Evolutionary conservation across 2,113 vertebrate genomes (phyloP).

Genomic region (Centropus unirufus): DNA sequence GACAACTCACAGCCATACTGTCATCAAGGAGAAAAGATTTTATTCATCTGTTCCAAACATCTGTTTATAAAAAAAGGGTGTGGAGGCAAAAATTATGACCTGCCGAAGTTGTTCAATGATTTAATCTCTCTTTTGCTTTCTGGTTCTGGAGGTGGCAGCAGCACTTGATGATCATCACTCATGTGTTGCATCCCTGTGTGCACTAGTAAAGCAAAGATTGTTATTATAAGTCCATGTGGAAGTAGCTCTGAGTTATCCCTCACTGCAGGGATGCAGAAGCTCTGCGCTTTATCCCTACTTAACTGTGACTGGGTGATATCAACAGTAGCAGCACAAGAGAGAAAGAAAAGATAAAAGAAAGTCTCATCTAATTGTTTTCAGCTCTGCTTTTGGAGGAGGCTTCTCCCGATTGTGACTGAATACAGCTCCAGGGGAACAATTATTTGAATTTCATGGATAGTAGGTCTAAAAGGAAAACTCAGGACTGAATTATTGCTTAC

Average conservation of each 20-base stretch:
- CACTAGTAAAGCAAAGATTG: neutral
- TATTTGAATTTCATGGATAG: slow-evolving; percentile 29
- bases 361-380: neutral
- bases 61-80: neutral
- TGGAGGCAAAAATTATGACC: neutral
- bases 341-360: neutral
- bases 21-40: neutral
- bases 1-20: neutral
- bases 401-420: neutral
- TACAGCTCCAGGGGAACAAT: slow-evolving; percentile 4
- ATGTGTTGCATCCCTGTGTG: neutral
- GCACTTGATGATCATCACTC: neutral
- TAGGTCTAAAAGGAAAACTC: neutral
- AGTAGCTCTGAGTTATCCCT: neutral
- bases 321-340: neutral
- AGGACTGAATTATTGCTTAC: slow-evolving; percentile 38
- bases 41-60: neutral
- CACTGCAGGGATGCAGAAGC: neutral
- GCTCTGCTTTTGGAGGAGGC: neutral
- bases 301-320: neutral
- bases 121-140: neutral
- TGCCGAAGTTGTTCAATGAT: neutral
- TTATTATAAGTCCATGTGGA: neutral
- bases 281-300: neutral
- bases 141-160: neutral